A percentile compares a stretch with the other conserved stretches of the same genome.
Conservation (phyloP, 2,888 invertebrate species). For the Phragmatobia fuliginosa region DNA sequence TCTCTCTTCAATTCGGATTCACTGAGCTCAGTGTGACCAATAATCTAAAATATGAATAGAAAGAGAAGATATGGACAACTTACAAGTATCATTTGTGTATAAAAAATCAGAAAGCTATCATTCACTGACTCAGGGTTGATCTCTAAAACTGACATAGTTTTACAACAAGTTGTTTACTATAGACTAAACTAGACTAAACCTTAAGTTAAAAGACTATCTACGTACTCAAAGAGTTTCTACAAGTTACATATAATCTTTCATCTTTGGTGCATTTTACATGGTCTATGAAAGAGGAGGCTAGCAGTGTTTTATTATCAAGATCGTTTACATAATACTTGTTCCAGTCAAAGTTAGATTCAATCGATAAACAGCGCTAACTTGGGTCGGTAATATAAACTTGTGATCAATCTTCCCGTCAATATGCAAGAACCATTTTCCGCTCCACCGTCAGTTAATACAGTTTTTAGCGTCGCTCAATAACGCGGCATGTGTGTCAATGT, state of each 20-base stretch:
- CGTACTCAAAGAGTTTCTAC: neutral
- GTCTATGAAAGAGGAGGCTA: neutral
- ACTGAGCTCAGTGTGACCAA: no score
- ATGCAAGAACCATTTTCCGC: constrained; percentile 36
- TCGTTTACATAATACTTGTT: neutral
- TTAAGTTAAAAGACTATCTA: neutral
- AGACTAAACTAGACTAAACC: neutral
- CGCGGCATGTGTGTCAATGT: constrained; percentile 61
- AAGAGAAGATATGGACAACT: no score
- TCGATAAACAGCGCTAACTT: constrained; percentile 25
- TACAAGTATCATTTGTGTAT: no score
- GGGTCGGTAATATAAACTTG: constrained; percentile 19
- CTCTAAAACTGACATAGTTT: neutral
- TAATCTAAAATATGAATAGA: no score
- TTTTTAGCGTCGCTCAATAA: constrained; percentile 49
- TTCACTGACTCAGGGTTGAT: neutral
- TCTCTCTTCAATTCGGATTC: no score
- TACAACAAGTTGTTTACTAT: neutral
- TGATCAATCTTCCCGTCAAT: constrained; percentile 40
- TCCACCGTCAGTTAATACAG: constrained; percentile 42
- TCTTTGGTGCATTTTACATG: neutral
- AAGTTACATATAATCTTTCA: neutral
- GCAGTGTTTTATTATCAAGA: neutral
- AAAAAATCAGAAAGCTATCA: neutral
- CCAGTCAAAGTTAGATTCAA: neutral